Conservation (phyloP, 1,140 invertebrate species). For the Carposina sasakii region DNA sequence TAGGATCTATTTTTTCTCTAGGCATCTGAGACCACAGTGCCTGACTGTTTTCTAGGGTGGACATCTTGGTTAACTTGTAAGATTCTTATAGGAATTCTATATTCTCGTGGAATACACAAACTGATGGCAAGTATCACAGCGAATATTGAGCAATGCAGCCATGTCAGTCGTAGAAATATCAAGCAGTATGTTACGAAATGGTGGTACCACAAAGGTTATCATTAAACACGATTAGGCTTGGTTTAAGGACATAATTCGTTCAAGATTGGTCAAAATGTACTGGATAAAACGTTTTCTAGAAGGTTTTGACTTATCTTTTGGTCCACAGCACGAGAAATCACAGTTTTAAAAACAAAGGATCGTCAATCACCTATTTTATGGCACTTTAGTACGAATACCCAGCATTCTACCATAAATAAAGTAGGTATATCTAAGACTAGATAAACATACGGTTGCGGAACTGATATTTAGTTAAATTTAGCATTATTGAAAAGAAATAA, state of each 20-base stretch:
- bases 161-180: slow-evolving; percentile 7
- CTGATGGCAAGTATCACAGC: neutral
- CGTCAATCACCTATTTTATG: slow-evolving; percentile 57
- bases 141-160: slow-evolving; percentile 13
- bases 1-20: slow-evolving; percentile 38
- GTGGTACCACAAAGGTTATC: slow-evolving; percentile 4
- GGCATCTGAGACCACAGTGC: slow-evolving; percentile 35
- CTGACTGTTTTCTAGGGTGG: slow-evolving; percentile 43
- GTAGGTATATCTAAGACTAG: slow-evolving; percentile 54
- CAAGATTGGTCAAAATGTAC: neutral
- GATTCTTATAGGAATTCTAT: slow-evolving; percentile 34
- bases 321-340: slow-evolving; percentile 23
- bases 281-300: slow-evolving; percentile 14
- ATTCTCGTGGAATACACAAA: neutral
- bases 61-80: slow-evolving; percentile 44
- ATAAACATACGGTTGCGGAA: slow-evolving; percentile 45
- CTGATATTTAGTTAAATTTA: slow-evolving; percentile 38
- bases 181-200: slow-evolving; percentile 9
- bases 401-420: slow-evolving; percentile 27
- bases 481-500: slow-evolving; percentile 63
- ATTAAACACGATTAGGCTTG: neutral
- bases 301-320: neutral
- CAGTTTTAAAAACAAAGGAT: slow-evolving; percentile 53
- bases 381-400: slow-evolving; percentile 45
- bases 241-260: neutral